Evolutionary conservation across 2,113 vertebrate genomes (phyloP).

Genomic region (Hemicordylus capensis): DNA sequence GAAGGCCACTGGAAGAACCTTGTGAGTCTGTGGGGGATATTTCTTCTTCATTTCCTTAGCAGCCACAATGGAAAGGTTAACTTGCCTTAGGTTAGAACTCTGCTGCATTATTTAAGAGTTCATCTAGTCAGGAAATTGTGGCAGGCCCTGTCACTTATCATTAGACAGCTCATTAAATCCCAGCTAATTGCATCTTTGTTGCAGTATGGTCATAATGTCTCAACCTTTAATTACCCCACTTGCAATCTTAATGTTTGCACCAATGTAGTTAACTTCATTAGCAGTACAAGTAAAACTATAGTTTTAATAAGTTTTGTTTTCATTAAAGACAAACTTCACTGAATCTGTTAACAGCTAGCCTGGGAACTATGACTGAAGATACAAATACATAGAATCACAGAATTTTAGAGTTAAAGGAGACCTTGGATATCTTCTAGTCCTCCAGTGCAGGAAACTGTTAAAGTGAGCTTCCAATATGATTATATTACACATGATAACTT

Average conservation of each 20-base stretch:
- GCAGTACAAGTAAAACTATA: conserved; percentile 26
- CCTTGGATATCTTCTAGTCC: too few species aligned
- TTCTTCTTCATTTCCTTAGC: conserved; percentile 31
- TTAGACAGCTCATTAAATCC: conserved; percentile 81
- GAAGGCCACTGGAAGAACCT: conserved; percentile 24
- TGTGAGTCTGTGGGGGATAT: conserved; percentile 20
- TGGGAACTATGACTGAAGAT: conserved; percentile 29
- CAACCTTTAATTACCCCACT: conserved; percentile 56
- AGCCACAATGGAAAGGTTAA: conserved; percentile 58
- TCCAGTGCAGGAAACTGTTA: too few species aligned
- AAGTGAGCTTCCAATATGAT: too few species aligned
- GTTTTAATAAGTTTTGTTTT: conserved; percentile 25
- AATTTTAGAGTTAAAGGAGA: too few species aligned
- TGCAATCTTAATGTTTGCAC: conserved; percentile 55
- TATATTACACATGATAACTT: too few species aligned
- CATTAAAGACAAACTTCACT: conserved; percentile 31
- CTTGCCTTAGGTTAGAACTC: conserved; percentile 40
- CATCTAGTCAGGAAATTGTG: conserved; percentile 77
- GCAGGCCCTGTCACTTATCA: conserved; percentile 76
- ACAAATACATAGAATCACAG: too few species aligned
- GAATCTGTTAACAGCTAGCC: background rate
- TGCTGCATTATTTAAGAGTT: conserved; percentile 64
- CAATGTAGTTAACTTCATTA: conserved; percentile 43
- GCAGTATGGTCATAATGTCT: conserved; percentile 63
- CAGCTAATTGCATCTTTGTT: conserved; percentile 76